Evolutionary conservation across 2,888 invertebrate genomes (phyloP).

Genomic region (Sturmia bella): DNA sequence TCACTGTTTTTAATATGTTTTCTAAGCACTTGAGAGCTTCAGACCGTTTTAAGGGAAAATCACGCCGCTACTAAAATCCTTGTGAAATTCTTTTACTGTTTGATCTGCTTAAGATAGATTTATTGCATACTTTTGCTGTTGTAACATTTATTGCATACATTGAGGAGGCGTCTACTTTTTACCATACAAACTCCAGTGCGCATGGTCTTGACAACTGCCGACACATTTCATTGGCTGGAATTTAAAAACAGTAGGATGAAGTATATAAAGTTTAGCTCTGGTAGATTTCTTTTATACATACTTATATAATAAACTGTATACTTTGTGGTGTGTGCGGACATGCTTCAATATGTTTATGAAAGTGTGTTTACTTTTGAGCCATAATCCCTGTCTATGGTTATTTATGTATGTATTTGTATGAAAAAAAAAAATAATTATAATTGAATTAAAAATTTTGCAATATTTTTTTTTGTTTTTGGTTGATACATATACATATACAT

Average conservation of each 20-base stretch:
- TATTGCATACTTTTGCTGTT: constrained; percentile 57
- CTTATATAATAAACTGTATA: not conserved
- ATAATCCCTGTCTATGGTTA: not conserved
- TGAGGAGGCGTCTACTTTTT: constrained; percentile 58
- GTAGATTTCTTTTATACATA: not conserved
- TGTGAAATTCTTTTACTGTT: constrained; percentile 18
- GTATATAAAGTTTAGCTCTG: constrained; percentile 17
- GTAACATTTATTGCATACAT: constrained; percentile 58
- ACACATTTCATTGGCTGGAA: constrained; percentile 44
- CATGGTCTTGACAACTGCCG: constrained; percentile 2
- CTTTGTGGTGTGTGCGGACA: not conserved
- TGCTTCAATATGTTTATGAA: not conserved
- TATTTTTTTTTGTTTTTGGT: constrained; percentile 25
- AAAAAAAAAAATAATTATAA: constrained; percentile 30
- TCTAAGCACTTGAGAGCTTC: not conserved
- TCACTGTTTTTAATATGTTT: not conserved
- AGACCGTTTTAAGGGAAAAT: constrained; percentile 54
- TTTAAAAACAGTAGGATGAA: not conserved
- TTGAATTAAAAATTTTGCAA: constrained; percentile 29
- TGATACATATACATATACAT: not conserved
- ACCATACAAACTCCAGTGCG: constrained; percentile 9
- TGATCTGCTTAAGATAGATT: constrained; percentile 42
- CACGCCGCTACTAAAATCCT: constrained; percentile 58
- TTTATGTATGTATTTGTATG: constrained; percentile 17
- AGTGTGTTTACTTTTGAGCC: not conserved